Conservation (phyloP, 2,113 vertebrate genomes). For the Taxidea taxus region DNA sequence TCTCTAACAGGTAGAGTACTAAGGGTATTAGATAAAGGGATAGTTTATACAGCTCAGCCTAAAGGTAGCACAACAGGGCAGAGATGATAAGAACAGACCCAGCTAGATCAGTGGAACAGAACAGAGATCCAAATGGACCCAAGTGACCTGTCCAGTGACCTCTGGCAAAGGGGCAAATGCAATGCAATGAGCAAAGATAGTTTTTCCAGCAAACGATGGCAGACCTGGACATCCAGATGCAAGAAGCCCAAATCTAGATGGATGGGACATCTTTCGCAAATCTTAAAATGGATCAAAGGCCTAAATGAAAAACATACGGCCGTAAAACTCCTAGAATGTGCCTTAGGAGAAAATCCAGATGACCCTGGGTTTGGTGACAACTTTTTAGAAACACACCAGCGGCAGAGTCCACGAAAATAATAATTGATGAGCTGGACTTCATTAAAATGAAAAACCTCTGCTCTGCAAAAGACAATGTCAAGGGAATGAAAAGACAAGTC, state of each 20-base stretch:
- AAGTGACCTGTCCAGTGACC: background rate
- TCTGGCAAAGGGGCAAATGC: background rate
- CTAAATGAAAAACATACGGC: background rate
- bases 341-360: background rate
- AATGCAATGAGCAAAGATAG: background rate
- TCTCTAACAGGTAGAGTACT: background rate
- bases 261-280: background rate
- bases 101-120: background rate
- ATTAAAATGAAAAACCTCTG: background rate
- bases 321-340: background rate
- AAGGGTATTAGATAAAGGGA: background rate
- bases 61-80: background rate
- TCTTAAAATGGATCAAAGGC: background rate
- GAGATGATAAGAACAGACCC: background rate
- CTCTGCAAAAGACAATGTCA: background rate
- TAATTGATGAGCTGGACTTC: background rate
- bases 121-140: background rate
- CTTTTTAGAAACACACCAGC: background rate
- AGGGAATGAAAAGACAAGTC: background rate
- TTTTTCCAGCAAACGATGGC: background rate
- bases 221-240: background rate
- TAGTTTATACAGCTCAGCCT: background rate
- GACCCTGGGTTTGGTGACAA: background rate
- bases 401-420: background rate
- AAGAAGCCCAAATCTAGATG: background rate